Percentiles rank a stretch among this genome's conserved stretches.
Evolutionary conservation across 2,888 invertebrate species (phyloP).

Genomic region (Hofmannophila pseudospretella): DNA sequence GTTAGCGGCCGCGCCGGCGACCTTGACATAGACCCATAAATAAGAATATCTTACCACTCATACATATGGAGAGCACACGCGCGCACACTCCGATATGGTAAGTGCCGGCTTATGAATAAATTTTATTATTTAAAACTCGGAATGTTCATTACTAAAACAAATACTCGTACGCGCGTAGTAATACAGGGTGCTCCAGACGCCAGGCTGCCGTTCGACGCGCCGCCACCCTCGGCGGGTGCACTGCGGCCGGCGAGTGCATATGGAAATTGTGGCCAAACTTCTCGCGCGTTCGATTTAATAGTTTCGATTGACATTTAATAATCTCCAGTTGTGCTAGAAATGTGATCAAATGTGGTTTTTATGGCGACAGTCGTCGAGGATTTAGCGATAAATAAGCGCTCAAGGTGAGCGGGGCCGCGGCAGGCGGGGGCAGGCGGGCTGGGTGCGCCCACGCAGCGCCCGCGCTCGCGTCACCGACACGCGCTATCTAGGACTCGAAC

Average conservation of each 20-base stretch:
- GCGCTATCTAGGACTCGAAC: conserved; percentile 33
- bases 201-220: no score
- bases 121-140: conserved; percentile 77
- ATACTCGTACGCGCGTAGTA: conserved; percentile 73
- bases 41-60: conserved; percentile 76
- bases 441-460: conserved; percentile 59
- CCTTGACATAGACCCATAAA: conserved; percentile 77
- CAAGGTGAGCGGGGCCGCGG: conserved; percentile 65
- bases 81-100: conserved; percentile 74
- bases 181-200: conserved; percentile 52
- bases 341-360: conserved; percentile 24
- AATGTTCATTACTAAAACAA: conserved; percentile 79
- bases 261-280: no score
- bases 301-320: not conserved
- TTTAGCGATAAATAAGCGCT: conserved; percentile 51
- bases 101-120: conserved; percentile 76
- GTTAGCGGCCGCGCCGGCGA: conserved; percentile 44
- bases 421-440: conserved; percentile 49
- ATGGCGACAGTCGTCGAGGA: conserved; percentile 30
- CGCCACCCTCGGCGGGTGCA: no score
- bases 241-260: no score
- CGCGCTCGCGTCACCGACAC: conserved; percentile 29
- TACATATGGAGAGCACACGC: conserved; percentile 75
- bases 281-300: no score
- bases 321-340: conserved; percentile 8